Percentiles rank a stretch among this genome's conserved stretches.
These are phyloP conservation scores for Cotesia vestalis DNA, from an alignment of 1,140 invertebrate species.

Conservation along the genomic window DNA sequence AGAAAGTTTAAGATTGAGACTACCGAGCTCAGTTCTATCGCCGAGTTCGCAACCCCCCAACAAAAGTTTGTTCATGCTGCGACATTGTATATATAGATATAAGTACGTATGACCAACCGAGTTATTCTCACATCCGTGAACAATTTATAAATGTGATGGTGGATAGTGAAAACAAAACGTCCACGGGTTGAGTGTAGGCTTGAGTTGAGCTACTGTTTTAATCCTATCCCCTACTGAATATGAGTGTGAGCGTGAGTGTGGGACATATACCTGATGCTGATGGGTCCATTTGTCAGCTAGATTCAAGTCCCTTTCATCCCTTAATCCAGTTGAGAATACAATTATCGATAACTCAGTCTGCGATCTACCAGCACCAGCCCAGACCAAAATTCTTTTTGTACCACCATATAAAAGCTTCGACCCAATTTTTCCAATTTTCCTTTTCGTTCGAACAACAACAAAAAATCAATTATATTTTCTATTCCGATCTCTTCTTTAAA, in stretches of 20 bases:
- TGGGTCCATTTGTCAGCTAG: constrained; percentile 29
- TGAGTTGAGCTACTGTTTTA: constrained; percentile 25
- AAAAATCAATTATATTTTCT: background rate
- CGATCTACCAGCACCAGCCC: background rate
- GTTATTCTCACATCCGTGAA: background rate
- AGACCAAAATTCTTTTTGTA: constrained; percentile 1
- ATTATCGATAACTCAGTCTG: constrained; percentile 25
- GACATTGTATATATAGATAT: too few species aligned
- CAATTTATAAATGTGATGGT: background rate
- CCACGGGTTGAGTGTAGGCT: background rate
- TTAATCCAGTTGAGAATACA: constrained; percentile 35
- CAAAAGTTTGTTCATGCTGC: too few species aligned
- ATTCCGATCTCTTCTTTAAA: too few species aligned
- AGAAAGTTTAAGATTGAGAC: too few species aligned
- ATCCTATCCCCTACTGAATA: constrained; percentile 12
- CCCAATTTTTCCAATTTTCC: background rate
- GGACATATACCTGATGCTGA: constrained; percentile 17
- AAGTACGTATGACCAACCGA: too few species aligned
- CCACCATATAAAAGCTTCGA: background rate
- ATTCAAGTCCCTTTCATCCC: constrained; percentile 31
- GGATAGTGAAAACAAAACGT: constrained; percentile 3
- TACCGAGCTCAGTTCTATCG: too few species aligned
- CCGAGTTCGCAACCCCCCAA: too few species aligned
- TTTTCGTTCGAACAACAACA: background rate
- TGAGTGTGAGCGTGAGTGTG: background rate